phyloP scores from a whole-genome alignment of 2,888 invertebrate genomes.

The Ophion obscuratus region DNA sequence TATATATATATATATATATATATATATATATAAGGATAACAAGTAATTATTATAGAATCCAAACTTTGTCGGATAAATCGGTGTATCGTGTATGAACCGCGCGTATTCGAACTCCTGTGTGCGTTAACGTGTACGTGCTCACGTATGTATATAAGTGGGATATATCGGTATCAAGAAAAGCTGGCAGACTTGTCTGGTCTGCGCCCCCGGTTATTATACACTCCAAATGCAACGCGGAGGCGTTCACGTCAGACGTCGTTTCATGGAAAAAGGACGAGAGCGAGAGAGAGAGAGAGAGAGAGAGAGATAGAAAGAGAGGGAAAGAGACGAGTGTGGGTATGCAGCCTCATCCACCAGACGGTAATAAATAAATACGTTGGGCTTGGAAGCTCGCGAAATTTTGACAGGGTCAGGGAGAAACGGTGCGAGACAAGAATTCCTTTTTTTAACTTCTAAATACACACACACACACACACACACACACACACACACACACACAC shows the following conservation, averaged over 20 bases:
- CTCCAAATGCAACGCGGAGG: constrained; percentile 66
- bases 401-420: constrained; percentile 65
- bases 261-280: constrained; percentile 63
- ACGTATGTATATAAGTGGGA: constrained; percentile 34
- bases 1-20: not conserved
- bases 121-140: not conserved
- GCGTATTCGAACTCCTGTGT: not conserved
- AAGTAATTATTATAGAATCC: constrained; percentile 66
- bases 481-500: not conserved
- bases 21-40: constrained; percentile 2
- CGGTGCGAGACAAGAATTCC: constrained; percentile 31
- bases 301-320: constrained; percentile 56
- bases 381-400: constrained; percentile 54
- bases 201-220: constrained; percentile 68
- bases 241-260: constrained; percentile 58
- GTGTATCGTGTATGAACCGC: constrained; percentile 28
- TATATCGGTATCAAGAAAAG: constrained; percentile 72
- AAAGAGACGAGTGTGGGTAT: constrained; percentile 29
- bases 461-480: not conserved
- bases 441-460: constrained; percentile 14
- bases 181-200: constrained; percentile 66
- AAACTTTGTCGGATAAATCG: constrained; percentile 32
- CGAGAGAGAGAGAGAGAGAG: no score
- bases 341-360: constrained; percentile 53
- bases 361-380: constrained; percentile 65